Evolutionary conservation across 2,113 vertebrate genomes (phyloP).

Genomic region (Serilophus lunatus): DNA sequence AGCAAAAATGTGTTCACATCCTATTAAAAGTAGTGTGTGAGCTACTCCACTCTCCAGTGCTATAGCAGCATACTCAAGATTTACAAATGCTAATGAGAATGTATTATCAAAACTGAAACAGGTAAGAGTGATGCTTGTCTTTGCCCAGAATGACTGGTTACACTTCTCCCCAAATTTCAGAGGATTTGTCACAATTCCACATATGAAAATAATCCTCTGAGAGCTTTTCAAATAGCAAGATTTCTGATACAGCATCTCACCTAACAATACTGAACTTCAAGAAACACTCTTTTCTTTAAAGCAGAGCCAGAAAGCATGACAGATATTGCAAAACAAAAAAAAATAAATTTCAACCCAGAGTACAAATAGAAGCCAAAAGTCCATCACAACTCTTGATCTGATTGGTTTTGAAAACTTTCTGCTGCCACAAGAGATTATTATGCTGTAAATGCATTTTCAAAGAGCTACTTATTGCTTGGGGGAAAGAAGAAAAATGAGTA

Average conservation of each 20-base stretch:
- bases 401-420: not conserved
- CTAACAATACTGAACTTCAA: not conserved
- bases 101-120: not conserved
- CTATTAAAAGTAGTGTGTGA: not conserved
- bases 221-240: not conserved
- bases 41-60: not conserved
- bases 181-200: not conserved
- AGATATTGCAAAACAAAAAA: not conserved
- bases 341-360: not conserved
- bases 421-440: not conserved
- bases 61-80: not conserved
- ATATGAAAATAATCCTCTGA: not conserved
- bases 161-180: not conserved
- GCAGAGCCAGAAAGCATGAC: not conserved
- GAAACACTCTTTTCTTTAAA: not conserved
- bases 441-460: not conserved
- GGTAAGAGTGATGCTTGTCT: not conserved
- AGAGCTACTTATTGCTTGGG: not conserved
- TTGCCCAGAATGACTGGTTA: not conserved
- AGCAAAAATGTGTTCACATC: not conserved
- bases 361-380: not conserved
- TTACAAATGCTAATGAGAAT: not conserved
- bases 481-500: no score
- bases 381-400: not conserved
- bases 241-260: not conserved